A percentile compares a stretch with the other conserved stretches of the same genome.
Evolutionary conservation across 2,113 vertebrate genomes (phyloP).

Genomic region (Elaphurus davidianus): DNA sequence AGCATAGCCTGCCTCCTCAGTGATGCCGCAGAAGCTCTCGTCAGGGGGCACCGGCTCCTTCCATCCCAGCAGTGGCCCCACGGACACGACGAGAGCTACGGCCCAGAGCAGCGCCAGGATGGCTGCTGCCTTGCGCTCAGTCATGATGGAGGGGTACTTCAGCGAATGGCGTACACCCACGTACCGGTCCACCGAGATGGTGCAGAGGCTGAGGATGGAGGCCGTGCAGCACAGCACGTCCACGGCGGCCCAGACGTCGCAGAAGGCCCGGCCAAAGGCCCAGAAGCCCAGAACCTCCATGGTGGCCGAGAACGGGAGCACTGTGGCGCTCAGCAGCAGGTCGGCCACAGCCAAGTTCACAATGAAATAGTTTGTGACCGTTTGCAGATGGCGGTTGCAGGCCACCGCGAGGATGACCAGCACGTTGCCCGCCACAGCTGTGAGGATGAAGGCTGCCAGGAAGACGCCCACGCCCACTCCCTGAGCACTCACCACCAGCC

Average conservation of each 20-base stretch:
- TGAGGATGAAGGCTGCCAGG: slow-evolving; percentile 91
- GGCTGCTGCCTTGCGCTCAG: slow-evolving; percentile 90
- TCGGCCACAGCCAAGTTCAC: slow-evolving; percentile 98
- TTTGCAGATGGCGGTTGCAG: slow-evolving; percentile 96
- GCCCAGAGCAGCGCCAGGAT: slow-evolving; percentile 94
- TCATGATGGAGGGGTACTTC: slow-evolving; percentile 98
- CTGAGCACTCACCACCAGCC: slow-evolving; percentile 86
- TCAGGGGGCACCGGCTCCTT: slow-evolving; percentile 94
- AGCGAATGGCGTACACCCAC: slow-evolving; percentile 97
- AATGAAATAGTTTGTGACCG: slow-evolving; percentile 98
- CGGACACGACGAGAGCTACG: slow-evolving; percentile 93
- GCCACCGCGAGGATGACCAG: slow-evolving; percentile 96
- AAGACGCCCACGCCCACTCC: slow-evolving; percentile 90
- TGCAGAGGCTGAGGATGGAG: slow-evolving; percentile 98
- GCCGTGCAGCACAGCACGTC: slow-evolving; percentile 98
- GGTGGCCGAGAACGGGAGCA: slow-evolving; percentile 96
- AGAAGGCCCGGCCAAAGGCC: slow-evolving; percentile 96
- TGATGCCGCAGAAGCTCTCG: slow-evolving; percentile 94
- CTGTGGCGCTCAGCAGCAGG: slow-evolving; percentile 92
- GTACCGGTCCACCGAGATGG: slow-evolving; percentile 98
- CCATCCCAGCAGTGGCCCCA: slow-evolving; percentile 97
- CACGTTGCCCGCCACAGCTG: slow-evolving; percentile 96
- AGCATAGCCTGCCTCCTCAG: slow-evolving; percentile 96
- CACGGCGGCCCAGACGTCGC: slow-evolving; percentile 98
- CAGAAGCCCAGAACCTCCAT: slow-evolving; percentile 96